These are phyloP conservation scores for Catalaphyllia jardinei DNA, from an alignment of 64 coral and sea anemone genomes.

Conservation along the genomic window DNA sequence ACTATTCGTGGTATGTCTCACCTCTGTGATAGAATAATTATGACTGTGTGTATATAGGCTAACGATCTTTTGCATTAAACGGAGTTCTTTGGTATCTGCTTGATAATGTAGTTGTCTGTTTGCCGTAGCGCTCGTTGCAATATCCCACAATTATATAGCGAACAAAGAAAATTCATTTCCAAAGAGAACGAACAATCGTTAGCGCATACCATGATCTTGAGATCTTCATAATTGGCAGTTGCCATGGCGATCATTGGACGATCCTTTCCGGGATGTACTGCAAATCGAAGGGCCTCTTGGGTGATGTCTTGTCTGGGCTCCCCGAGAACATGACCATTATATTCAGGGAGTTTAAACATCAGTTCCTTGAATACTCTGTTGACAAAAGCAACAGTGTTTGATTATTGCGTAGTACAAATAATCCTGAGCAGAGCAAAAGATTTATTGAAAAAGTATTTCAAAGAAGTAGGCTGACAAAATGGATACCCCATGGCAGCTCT, in stretches of 20 bases:
- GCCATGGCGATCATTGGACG: constrained; percentile 91
- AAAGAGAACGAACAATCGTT: not conserved
- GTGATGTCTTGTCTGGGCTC: constrained; percentile 30
- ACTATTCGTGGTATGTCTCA: too few relatives aligned
- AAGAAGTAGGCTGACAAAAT: too few relatives aligned
- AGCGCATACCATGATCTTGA: constrained; percentile 70
- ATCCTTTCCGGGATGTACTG: constrained; percentile 70
- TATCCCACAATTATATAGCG: not conserved
- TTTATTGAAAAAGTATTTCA: not conserved
- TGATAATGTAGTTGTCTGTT: too few relatives aligned
- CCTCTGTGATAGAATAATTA: too few relatives aligned
- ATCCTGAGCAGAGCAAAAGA: not conserved
- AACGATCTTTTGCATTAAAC: too few relatives aligned
- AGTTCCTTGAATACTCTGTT: constrained; percentile 76
- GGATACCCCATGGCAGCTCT: too few relatives aligned
- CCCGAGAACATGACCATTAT: constrained; percentile 51
- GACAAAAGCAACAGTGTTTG: not conserved
- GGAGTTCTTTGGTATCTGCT: too few relatives aligned
- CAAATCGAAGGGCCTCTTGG: constrained; percentile 70
- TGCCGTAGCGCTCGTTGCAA: too few relatives aligned
- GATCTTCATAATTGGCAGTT: constrained; percentile 51
- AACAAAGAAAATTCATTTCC: not conserved
- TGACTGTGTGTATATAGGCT: too few relatives aligned
- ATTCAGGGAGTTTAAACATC: constrained; percentile 85
- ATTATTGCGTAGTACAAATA: not conserved